Percentiles rank a stretch among this genome's conserved stretches.
Conservation (phyloP, 2,797 vertebrate species). For the Forpus xanthops region DNA sequence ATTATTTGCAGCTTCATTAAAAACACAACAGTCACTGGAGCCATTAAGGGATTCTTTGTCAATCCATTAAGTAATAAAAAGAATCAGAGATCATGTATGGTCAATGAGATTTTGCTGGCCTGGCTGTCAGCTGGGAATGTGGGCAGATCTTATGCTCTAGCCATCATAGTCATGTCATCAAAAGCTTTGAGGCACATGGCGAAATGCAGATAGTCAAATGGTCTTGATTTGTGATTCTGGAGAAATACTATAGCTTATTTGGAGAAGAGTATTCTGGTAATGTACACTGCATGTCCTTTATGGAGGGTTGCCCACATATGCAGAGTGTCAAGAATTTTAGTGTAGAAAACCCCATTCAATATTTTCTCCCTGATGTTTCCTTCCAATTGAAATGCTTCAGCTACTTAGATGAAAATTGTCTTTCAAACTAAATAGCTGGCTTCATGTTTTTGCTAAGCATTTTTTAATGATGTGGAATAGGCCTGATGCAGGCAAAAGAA, state of each 20-base stretch:
- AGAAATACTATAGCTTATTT: not conserved
- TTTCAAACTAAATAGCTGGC: not conserved
- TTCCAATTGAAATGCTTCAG: not conserved
- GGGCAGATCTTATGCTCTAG: not conserved
- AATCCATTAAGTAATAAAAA: slow-evolving; percentile 1
- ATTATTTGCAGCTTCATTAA: not conserved
- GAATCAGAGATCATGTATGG: not conserved
- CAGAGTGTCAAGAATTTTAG: not conserved
- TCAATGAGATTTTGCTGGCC: not conserved
- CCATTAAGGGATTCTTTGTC: not conserved
- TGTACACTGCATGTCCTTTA: not conserved
- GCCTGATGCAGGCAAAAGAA: not conserved
- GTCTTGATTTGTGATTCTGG: not conserved
- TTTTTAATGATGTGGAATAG: not conserved
- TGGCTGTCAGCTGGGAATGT: slow-evolving; percentile 7
- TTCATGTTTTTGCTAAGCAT: not conserved
- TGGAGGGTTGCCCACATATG: not conserved
- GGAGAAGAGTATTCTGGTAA: not conserved
- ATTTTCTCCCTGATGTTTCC: not conserved
- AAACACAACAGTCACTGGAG: not conserved
- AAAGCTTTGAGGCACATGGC: not conserved
- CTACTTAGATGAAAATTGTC: not conserved
- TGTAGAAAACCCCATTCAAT: not conserved
- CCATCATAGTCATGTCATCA: not conserved
- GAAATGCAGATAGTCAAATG: not conserved